Evolutionary conservation across 1,140 invertebrate genomes (phyloP), one percentile per base, ranked within the genome.

Genomic region (Cataglyphis hispanica): DNA sequence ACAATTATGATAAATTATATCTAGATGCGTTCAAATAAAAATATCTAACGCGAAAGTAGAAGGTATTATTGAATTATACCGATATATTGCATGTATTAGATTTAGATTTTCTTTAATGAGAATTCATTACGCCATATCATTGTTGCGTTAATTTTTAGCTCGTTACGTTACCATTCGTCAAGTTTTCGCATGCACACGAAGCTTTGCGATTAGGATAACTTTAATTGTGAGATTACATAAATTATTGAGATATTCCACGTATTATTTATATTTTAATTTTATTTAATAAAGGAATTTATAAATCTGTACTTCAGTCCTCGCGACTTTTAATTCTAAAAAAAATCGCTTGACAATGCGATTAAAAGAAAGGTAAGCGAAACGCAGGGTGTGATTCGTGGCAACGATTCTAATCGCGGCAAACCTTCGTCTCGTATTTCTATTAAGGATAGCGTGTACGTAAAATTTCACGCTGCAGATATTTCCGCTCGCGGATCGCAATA

Each of bases 381-480:
- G 53, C 8, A 37, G 72, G 34, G 22, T 27, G 58, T 43, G 25
- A 64, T 37, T 31, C 6, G 37, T 22, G 11, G 43, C 40, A 34
- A 37, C 16, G n/a, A 53, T 37, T 53, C 0, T 8, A 40, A 61
- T 34, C 11, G n/a, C 63, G 2, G 43, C 27, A 53, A 56, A 69
- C 64, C 34, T 81, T 72, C 76, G 31, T 80, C 60, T 27, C 16
- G n/a, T 13, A 16, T 46, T 61, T 69, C 50, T 50, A 16, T 80
- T 60, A 22, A 74, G 53, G 37, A 60, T 83, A 40, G n/a, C 78
- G 46, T 37, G n/a, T 64, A 60, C 67, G 37, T 60, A 83, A 83
- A 72, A 58, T 74, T 83, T 74, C 67, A 83, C 78, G 67, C 67
- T 74, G 31, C 61, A 74, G 70, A 83, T 74, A 58, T 34, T 74